A percentile compares a stretch with the other conserved stretches of the same genome.
phyloP scores from a whole-genome alignment of 2,888 invertebrate species.

The Monopis laevigella region DNA sequence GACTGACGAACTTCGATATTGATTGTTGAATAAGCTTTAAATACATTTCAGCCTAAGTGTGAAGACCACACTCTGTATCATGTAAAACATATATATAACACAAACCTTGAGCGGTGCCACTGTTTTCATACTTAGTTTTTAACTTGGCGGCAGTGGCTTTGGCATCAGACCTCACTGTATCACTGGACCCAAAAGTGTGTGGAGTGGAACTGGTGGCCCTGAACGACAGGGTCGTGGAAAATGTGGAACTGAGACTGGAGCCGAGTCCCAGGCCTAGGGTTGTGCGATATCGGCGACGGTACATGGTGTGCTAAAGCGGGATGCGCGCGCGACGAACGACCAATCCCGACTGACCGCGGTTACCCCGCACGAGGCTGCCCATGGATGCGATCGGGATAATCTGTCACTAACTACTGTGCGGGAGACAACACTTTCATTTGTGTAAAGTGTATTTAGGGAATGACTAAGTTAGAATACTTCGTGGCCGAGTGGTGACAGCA shows the following conservation, averaged over 20 bases:
- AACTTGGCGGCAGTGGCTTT: conserved; percentile 58
- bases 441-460: too few relatives aligned
- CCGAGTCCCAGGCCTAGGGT: conserved; percentile 53
- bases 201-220: conserved; percentile 36
- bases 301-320: conserved; percentile 30
- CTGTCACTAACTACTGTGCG: too few relatives aligned
- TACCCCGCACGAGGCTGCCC: conserved; percentile 7
- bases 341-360: conserved; percentile 37
- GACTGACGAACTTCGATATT: too few relatives aligned
- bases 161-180: conserved; percentile 52
- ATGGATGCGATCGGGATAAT: too few relatives aligned
- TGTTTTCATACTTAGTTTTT: conserved; percentile 57
- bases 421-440: too few relatives aligned
- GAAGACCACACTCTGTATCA: too few relatives aligned
- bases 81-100: too few relatives aligned
- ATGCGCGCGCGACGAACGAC: conserved; percentile 22
- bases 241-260: conserved; percentile 50
- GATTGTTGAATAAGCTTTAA: too few relatives aligned
- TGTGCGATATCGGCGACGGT: conserved; percentile 58
- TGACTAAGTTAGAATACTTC: too few relatives aligned
- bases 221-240: conserved; percentile 50
- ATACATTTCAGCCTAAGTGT: too few relatives aligned
- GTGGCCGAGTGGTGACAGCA: too few relatives aligned
- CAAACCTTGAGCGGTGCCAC: conserved; percentile 61
- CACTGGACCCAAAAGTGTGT: conserved; percentile 24